phyloP scores from a whole-genome alignment of 2,888 invertebrate genomes.

The Drosophila histrio region DNA sequence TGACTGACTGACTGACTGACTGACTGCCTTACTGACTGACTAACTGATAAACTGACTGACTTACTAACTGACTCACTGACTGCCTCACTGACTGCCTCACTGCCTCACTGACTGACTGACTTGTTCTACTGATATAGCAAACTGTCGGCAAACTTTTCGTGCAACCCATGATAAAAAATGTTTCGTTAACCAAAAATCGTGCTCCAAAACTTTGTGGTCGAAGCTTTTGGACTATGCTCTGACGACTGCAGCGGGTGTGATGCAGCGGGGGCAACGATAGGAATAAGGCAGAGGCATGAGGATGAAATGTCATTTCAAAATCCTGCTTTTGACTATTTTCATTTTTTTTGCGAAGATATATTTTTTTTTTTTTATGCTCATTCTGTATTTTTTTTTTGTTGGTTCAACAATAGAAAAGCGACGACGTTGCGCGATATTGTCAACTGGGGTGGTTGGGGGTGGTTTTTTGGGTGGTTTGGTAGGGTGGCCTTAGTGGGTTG shows the following conservation, averaged over 20 bases:
- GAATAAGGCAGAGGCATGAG: too few relatives aligned
- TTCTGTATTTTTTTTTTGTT: constrained; percentile 35
- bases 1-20: too few relatives aligned
- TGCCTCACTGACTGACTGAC: constrained; percentile 8
- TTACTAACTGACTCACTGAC: too few relatives aligned
- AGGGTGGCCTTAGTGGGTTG: constrained; percentile 1
- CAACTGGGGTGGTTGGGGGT: constrained; percentile 43
- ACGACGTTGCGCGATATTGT: constrained; percentile 76
- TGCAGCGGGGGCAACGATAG: neutral
- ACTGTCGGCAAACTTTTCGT: constrained; percentile 48
- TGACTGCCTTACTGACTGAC: too few relatives aligned
- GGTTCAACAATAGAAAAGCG: constrained; percentile 70
- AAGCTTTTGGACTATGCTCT: constrained; percentile 40
- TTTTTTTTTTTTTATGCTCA: constrained; percentile 22
- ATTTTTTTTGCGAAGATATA: constrained; percentile 17
- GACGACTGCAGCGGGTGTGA: constrained; percentile 17
- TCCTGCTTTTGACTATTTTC: constrained; percentile 45
- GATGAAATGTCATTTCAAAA: constrained; percentile 46
- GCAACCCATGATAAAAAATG: constrained; percentile 56
- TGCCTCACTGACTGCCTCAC: constrained; percentile 1
- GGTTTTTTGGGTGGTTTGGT: neutral
- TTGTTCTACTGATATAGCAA: constrained; percentile 4
- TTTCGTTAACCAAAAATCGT: constrained; percentile 78
- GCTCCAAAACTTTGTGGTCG: constrained; percentile 76
- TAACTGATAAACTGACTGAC: too few relatives aligned